Evolutionary conservation across 2,113 vertebrate genomes (phyloP), one percentile per base, ranked within the genome.

Genomic region (Hystrix brachyura): DNA sequence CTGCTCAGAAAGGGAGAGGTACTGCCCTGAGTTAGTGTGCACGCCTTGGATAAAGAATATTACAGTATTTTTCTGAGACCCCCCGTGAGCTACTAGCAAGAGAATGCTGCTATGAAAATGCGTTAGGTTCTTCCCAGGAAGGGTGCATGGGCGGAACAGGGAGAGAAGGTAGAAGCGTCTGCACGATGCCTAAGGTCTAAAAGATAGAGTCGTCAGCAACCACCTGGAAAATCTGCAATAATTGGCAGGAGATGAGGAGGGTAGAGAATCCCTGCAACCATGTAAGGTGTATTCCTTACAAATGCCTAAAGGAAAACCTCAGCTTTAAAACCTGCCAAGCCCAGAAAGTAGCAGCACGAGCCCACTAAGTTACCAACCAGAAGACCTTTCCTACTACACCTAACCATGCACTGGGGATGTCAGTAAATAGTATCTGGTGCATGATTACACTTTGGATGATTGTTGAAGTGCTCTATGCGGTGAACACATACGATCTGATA

Each of bases 1-100:
- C 34, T 82, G 14, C 1, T 32, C 34, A 32, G 34, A 51, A 32
- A 51, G 29, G 76, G 17, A 74, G 12, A 65, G 46, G 8, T 43
- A 1, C 21, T 74, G 0, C 7, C 10, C 32, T 5, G 17, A 14
- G 4, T n/a, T 51, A 14, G 3, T 43, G 19, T 21, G 12, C 10
- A 1, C 10, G 85, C 7, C 29, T 27, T 25, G 21, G 19, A 10
- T 19, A 83, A 57, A 78, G 18, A 55, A 46, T 25, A n/a, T 7
- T 19, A 25, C 1, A 74, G 19, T 71, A 18, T 46, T 84, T 89
- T 62, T 15, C 27, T 46, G 46, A 62, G 32, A 15, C 13, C 18
- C 13, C 14, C 32, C 38, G 1, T 29, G 9, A 59, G 6, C 59
- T 51, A n/a, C 13, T 48, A 55, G 4, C 3, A 85, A 18, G 46